Base-by-base conservation (phyloP, 2,888 invertebrate species). In the Syritta pipiens region DNA sequence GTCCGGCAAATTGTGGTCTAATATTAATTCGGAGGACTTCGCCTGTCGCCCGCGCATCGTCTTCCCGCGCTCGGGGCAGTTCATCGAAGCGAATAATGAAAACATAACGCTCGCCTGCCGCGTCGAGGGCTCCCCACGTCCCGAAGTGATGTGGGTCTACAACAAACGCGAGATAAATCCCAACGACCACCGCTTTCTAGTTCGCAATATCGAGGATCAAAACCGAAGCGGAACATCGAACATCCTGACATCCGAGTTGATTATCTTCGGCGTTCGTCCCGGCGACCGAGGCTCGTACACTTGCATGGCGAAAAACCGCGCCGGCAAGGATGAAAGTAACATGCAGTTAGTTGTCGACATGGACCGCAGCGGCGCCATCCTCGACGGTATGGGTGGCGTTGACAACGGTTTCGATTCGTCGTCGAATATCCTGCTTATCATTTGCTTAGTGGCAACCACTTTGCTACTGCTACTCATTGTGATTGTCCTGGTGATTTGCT, bases 221-320 rank as follows among this genome's bases (percentile, higher is more conserved):
- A 82, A 83, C 19, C 84, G 81, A 17, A 72, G 81, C 2, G 82
- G 83, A 40, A 75, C 72, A 22, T 46, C 82, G 3, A 82, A 83
- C 35, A 46, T 84, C 1, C 81, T 87, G 17, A 85, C 85, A 28
- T 88, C 89, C 0, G 89, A 95, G 85, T 87, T 95, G 46, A 94
- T 94, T 1, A 92, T 95, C 44, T 88, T 91, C 0, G 91, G 93
- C 19, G 91, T 93, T 0, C 89, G 90, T 1, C 88, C 89, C 5
- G 91, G 91, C 9, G 95, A 95, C 85, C 91, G 92, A 83, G 95
- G 95, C 0, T 92, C 93, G 53, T 95, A 95, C 86, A 90, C 92
- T 42, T 97, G 97, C 85, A 91, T 94, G 2, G 96, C 96, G 0
- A 94, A 93, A 84, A 97, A 95, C 87, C 91, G 92, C 0, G 97